Percentiles rank a stretch among this genome's conserved stretches.
These are phyloP conservation scores for Trogon melanurus DNA, from an alignment of 2,113 vertebrate genomes.

Conservation along the genomic window DNA sequence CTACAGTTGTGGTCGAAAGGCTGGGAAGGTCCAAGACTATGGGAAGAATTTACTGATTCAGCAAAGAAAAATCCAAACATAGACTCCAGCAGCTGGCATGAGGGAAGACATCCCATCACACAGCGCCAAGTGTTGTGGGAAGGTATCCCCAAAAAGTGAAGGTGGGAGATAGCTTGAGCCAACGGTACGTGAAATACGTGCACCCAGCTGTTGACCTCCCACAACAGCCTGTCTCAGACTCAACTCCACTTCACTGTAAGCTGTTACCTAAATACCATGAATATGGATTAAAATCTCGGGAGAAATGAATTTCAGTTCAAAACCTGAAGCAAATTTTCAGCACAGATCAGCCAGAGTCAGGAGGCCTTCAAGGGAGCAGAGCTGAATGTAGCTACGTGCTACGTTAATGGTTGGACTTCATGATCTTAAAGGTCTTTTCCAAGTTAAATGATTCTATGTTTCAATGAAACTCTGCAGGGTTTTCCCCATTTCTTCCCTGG, in stretches of 20 bases:
- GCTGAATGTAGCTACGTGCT: neutral
- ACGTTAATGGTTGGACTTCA: no score
- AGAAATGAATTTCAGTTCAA: neutral
- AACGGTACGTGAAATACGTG: neutral
- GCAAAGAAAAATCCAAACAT: neutral
- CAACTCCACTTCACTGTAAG: neutral
- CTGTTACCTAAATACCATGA: neutral
- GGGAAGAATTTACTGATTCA: neutral
- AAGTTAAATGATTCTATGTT: no score
- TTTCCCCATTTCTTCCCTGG: neutral
- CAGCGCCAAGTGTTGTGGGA: rapidly evolving
- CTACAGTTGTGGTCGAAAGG: neutral
- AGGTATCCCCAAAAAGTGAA: neutral
- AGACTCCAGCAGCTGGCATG: neutral
- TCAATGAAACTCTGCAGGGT: neutral
- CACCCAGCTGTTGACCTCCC: neutral
- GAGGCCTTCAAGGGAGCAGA: neutral
- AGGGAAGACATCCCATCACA: neutral
- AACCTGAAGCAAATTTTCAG: neutral
- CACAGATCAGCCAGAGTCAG: neutral
- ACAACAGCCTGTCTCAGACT: neutral
- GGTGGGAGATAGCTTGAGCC: neutral
- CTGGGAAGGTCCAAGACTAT: neutral
- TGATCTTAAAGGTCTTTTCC: no score
- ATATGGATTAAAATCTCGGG: neutral